phyloP scores from a whole-genome alignment of 2,797 vertebrate genomes.

The Vespertilio murinus region DNA sequence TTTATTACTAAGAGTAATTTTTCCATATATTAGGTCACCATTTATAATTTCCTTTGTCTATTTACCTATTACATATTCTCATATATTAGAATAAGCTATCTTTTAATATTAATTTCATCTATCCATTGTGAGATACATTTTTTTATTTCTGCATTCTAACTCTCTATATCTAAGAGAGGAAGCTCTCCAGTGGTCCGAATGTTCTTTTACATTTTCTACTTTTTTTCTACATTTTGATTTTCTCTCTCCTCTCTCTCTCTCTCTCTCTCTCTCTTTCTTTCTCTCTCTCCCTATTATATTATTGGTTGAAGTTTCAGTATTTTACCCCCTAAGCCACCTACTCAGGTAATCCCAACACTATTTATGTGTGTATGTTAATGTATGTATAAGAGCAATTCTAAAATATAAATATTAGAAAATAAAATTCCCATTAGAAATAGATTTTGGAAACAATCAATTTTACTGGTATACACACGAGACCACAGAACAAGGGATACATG shows the following conservation, averaged over 20 bases:
- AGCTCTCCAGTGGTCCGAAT: neutral
- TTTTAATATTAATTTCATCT: neutral
- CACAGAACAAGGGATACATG: neutral
- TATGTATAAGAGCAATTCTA: neutral
- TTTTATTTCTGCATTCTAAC: neutral
- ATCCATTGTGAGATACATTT: neutral
- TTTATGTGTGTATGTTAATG: neutral
- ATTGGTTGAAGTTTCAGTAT: neutral
- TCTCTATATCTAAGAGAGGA: neutral
- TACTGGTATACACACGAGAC: neutral
- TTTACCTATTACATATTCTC: neutral
- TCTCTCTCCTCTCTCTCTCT: too few species aligned
- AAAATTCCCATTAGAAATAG: neutral
- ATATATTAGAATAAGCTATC: neutral
- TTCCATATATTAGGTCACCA: neutral
- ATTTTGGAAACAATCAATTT: constrained; percentile 8
- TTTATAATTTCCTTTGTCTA: neutral
- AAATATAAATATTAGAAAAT: constrained; percentile 12
- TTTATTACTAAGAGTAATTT: constrained; percentile 35
- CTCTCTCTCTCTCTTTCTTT: too few species aligned
- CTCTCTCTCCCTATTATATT: neutral
- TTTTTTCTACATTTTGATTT: neutral
- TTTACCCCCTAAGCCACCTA: neutral
- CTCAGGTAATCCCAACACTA: neutral
- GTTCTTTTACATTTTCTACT: neutral